Evolutionary conservation across 2,888 invertebrate genomes (phyloP).

Genomic region (Acanthosepion pharaonis): DNA sequence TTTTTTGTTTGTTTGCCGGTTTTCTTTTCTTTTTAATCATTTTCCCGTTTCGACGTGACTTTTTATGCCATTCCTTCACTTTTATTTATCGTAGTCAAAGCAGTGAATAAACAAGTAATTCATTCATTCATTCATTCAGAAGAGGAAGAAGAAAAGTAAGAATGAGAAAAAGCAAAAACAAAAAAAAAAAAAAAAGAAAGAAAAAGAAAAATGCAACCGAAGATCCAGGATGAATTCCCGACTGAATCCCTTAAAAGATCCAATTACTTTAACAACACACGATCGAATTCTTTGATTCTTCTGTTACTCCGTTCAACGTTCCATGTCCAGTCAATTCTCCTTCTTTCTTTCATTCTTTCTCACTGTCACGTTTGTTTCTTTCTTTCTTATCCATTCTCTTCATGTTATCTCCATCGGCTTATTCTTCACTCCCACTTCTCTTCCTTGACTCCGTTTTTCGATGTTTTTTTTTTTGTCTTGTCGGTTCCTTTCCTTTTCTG

Average conservation of each 20-base stretch:
- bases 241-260: constrained; percentile 33
- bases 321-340: background rate
- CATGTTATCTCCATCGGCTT: too few species aligned
- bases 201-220: background rate
- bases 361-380: background rate
- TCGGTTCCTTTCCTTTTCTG: background rate
- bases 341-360: background rate
- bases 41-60: background rate
- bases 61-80: background rate
- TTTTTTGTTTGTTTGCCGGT: background rate
- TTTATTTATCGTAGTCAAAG: background rate
- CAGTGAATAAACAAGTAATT: background rate
- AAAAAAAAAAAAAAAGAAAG: too few species aligned
- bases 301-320: background rate
- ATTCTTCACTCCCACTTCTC: too few species aligned
- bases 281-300: constrained; percentile 33
- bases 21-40: background rate
- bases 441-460: background rate
- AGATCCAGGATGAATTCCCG: background rate
- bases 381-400: background rate
- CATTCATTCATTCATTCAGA: background rate
- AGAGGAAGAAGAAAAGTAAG: background rate
- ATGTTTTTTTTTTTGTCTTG: background rate
- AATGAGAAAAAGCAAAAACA: background rate
- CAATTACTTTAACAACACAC: constrained; percentile 33